Conservation (phyloP, 2,797 vertebrate species). For the Peromyscus nudipes region DNA sequence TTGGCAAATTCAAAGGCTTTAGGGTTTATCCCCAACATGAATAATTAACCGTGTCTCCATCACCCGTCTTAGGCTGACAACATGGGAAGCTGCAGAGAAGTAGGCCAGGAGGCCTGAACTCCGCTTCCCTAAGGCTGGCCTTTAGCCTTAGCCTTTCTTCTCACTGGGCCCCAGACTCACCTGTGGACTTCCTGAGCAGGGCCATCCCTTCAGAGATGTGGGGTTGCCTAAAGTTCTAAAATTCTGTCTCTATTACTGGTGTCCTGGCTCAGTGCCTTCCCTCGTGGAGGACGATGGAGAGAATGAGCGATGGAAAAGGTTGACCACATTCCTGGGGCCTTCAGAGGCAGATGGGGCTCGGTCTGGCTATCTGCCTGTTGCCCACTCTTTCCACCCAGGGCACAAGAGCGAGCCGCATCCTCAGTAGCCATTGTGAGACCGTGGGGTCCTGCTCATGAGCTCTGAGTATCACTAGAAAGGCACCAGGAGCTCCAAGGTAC, state of each 20-base stretch:
- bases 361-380: accelerated
- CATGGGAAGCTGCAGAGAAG: background rate
- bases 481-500: background rate
- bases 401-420: background rate
- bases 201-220: background rate
- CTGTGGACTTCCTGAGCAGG: accelerated
- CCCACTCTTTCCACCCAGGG: background rate
- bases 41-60: background rate
- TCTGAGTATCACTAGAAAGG: background rate
- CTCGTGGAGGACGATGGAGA: too few species aligned
- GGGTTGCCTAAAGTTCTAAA: too few species aligned
- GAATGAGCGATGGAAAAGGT: background rate
- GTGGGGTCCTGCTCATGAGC: accelerated
- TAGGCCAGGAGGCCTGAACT: accelerated
- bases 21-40: background rate
- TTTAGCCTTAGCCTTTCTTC: background rate
- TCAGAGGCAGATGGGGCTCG: background rate
- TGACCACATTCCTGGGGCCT: background rate
- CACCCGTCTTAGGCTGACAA: background rate
- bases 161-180: background rate
- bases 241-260: background rate
- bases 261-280: background rate
- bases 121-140: background rate
- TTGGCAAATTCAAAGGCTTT: background rate
- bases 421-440: accelerated